Percentiles rank a stretch among this genome's conserved stretches.
Conservation (phyloP, 2,888 invertebrate genomes). For the Hydrotaea diabolus region DNA sequence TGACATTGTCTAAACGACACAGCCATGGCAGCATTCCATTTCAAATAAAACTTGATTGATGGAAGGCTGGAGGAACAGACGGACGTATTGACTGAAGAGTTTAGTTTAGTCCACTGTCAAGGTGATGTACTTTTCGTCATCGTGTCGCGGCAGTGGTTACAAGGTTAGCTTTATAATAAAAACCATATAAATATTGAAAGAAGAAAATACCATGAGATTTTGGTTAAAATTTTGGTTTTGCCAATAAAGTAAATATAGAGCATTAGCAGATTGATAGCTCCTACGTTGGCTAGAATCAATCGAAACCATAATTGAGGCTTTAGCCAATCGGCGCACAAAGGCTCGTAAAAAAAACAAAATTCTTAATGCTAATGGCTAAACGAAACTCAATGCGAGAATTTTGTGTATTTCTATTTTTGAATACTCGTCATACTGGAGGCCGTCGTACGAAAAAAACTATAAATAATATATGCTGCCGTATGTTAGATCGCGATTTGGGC, state of each 20-base stretch:
- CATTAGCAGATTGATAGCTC: too few species aligned
- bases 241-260: constrained; percentile 1
- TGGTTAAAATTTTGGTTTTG: background rate
- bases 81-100: background rate
- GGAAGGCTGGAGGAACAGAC: background rate
- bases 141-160: background rate
- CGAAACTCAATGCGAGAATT: background rate
- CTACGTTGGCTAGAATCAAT: background rate
- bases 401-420: background rate
- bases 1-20: background rate
- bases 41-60: background rate
- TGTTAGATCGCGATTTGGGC: background rate
- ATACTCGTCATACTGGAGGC: too few species aligned
- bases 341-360: too few species aligned
- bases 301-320: too few species aligned
- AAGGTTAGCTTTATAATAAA: constrained; percentile 57
- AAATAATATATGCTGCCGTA: background rate
- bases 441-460: background rate
- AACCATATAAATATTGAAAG: constrained; percentile 47
- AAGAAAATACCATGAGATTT: constrained; percentile 3
- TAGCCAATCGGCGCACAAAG: background rate
- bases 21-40: background rate
- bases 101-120: constrained; percentile 56
- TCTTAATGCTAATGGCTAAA: too few species aligned
- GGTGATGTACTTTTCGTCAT: constrained; percentile 46